Base-by-base conservation (phyloP, 2,888 invertebrate species). In the Mystacides longicornis region DNA sequence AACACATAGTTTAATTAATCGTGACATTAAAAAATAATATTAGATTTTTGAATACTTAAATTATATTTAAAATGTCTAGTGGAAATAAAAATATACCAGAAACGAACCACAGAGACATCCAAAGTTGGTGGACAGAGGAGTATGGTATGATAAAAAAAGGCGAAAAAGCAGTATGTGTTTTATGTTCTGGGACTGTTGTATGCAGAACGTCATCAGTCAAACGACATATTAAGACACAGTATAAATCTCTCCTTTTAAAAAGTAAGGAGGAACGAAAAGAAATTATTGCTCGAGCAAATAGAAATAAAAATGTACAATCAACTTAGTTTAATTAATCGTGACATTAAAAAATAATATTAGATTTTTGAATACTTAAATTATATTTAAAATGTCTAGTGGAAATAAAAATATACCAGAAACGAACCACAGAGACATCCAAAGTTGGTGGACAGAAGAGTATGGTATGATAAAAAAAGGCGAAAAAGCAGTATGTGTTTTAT, bases 181-280 rank as follows among this genome's bases (percentile, higher is more conserved):
- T 56, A 58, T 55, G 53, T 56, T 61, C 62, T 57, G 55, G 55
- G 55, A 58, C 60, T 59, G 62, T 61, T 53, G 60, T 61, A 62
- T 59, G 58, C 56, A 60, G 61, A 62, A 63, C 62, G 54, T 62
- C 54, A 55, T 61, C 60, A 52, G 59, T 63, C 20, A 56, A 60
- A 59, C 47, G 60, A 52, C 62, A 62, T 63, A 62, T 54, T 62
- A 58, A 60, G 57, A 63, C 59, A 61, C 62, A 62, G 58, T 58
- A n/a, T n/a, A n/a, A n/a, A n/a, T n/a, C n/a, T n/a, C n/a, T n/a
- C n/a, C n/a, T n/a, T n/a, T n/a, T n/a, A n/a, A n/a, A n/a, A n/a
- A n/a, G n/a, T n/a, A n/a, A n/a, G n/a, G n/a, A n/a, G n/a, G n/a
- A n/a, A n/a, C 57, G 43, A 55, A 62, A 62, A 42, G 59, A 62